phyloP scores from a whole-genome alignment of 1,140 invertebrate species.

The Tetranychus urticae region DNA sequence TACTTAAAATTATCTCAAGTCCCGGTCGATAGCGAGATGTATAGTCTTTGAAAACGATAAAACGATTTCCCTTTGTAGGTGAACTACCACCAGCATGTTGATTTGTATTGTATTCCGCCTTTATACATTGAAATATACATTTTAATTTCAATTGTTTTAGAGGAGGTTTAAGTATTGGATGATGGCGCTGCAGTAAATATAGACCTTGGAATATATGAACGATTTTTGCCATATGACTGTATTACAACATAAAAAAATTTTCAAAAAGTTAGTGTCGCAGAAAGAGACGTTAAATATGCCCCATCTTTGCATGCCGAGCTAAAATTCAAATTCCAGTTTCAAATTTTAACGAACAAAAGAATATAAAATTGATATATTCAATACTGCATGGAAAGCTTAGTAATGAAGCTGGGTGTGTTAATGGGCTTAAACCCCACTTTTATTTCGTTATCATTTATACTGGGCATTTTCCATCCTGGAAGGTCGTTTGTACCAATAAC shows the following conservation, averaged over 20 bases:
- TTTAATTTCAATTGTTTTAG: constrained; percentile 26
- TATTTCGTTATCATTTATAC: too few species aligned
- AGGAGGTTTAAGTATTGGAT: constrained; percentile 94
- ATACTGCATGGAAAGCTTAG: constrained; percentile 80
- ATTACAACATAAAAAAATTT: constrained; percentile 99
- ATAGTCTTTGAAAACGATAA: too few species aligned
- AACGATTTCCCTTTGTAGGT: too few species aligned
- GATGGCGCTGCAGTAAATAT: constrained; percentile 98
- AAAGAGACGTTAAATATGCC: constrained; percentile 76
- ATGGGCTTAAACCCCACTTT: too few species aligned
- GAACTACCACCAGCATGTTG: too few species aligned
- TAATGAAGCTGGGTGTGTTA: constrained; percentile 54
- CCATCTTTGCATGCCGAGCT: constrained; percentile 59
- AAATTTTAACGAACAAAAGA: constrained; percentile 49
- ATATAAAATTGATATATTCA: constrained; percentile 54
- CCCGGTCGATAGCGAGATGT: too few species aligned
- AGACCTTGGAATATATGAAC: constrained; percentile 95
- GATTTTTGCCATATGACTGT: constrained; percentile 90
- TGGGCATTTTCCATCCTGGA: too few species aligned
- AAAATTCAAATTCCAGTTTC: constrained; percentile 66
- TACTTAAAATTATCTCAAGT: too few species aligned
- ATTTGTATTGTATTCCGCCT: constrained; percentile 1
- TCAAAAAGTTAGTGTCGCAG: constrained; percentile 73
- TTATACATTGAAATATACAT: not conserved
- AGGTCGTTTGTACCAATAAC: too few species aligned